Percentiles rank a stretch among this genome's conserved stretches.
Evolutionary conservation across 2,113 vertebrate genomes (phyloP).

Genomic region (Rhinoderma darwinii): DNA sequence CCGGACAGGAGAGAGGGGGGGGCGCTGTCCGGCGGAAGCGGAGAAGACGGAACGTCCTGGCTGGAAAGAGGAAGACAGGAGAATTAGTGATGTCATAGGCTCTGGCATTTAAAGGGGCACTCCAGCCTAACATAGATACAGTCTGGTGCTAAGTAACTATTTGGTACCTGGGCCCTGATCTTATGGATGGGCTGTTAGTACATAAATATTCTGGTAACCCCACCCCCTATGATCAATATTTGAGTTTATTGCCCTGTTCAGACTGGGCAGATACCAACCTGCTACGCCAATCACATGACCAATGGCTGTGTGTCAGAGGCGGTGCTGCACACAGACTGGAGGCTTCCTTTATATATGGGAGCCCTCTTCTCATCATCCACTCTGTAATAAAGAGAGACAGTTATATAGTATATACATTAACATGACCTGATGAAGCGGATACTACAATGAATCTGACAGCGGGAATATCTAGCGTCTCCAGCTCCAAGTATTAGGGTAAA

Average conservation of each 20-base stretch:
- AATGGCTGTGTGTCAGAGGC: conserved; percentile 53
- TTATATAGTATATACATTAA: too few relatives aligned
- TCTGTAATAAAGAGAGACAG: not conserved
- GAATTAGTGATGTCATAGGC: not conserved
- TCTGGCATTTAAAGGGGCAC: not conserved
- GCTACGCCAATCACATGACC: conserved; percentile 45
- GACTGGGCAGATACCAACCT: conserved; percentile 21
- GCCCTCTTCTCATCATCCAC: conserved; percentile 51
- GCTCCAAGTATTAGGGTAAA: too few relatives aligned
- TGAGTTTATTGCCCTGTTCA: not conserved
- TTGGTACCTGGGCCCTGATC: too few relatives aligned
- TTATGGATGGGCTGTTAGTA: too few relatives aligned
- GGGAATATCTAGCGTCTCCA: too few relatives aligned
- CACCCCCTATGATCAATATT: too few relatives aligned
- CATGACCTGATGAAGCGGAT: too few relatives aligned
- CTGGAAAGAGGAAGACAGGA: not conserved
- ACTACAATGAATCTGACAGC: too few relatives aligned
- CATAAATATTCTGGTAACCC: too few relatives aligned
- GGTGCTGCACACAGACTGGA: conserved; percentile 37
- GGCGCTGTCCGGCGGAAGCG: not conserved
- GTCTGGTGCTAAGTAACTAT: too few relatives aligned
- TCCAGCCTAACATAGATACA: not conserved
- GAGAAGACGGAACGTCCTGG: not conserved
- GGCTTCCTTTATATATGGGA: conserved; percentile 61
- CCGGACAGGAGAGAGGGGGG: not conserved